Base-by-base conservation (phyloP, 2,888 invertebrate species). In the Tridacna gigas region DNA sequence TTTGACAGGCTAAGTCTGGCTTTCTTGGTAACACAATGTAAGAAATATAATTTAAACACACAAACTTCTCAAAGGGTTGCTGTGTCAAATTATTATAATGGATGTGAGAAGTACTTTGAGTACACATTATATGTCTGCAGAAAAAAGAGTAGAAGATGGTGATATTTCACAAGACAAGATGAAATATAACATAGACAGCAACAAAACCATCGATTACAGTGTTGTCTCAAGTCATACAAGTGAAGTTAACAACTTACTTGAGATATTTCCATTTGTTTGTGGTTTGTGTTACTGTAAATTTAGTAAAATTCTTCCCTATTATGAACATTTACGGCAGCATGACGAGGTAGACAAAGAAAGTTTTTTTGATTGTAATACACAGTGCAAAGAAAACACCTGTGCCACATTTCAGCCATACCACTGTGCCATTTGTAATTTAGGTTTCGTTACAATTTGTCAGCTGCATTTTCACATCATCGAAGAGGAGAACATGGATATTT, bases 201-300 rank as follows among this genome's bases (percentile, higher is more conserved):
- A 37, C 7, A 37, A 2, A 37, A 37, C 37, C 37, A 37, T 37
- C 7, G 37, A 37, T 37, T 2, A 37, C 37, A 37, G 37, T 37
- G 37, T 37, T 37, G 37, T 37, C 37, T 37, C 7, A 37, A 7
- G 37, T 37, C 37, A 37, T 4, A 37, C 37, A 37, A 37, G 7
- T 37, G 37, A 37, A 37, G 37, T 4, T 4, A 37, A 37, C 37
- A 2, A 37, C 7, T 37, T 37, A 37, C 37, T 37, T 25, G 73
- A 51, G 7, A n/a, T 73, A n/a, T 73, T 51, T 51, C 73, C 73
- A 51, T 73, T 73, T 22, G 73, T 73, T 15, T 73, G 73, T 51
- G 73, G 73, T 22, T 13, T 73, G 26, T 73, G 73, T 18, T 73
- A 13, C 48, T 25, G 25, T 22, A 73, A 73, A 51, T 73, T 73